Percentiles rank a stretch among this genome's conserved stretches.
Evolutionary conservation across 2,888 invertebrate species (phyloP).

Genomic region (Acleris holmiana): DNA sequence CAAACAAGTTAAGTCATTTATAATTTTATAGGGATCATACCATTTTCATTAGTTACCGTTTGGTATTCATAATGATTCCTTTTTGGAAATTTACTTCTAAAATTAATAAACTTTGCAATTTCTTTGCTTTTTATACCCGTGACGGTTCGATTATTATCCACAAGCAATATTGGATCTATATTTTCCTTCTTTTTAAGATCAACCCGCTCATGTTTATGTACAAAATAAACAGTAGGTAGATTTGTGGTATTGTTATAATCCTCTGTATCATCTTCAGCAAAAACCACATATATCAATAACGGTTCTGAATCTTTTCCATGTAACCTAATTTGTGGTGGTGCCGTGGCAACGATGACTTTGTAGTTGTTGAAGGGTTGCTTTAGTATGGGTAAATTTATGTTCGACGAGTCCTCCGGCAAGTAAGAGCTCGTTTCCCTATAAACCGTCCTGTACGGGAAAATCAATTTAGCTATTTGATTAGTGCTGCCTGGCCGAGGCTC

Average conservation of each 20-base stretch:
- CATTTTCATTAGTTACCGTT: not conserved
- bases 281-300: slow-evolving; percentile 65
- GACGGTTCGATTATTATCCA: slow-evolving; percentile 70
- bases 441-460: not conserved
- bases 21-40: not conserved
- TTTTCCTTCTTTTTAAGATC: slow-evolving; percentile 44
- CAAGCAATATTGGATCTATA: slow-evolving; percentile 61
- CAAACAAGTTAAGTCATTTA: too few species aligned
- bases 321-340: slow-evolving; percentile 62
- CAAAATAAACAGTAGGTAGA: slow-evolving; percentile 68
- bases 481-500: slow-evolving; percentile 50
- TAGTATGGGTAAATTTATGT: slow-evolving; percentile 62
- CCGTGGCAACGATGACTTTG: slow-evolving; percentile 68
- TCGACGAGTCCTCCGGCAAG: slow-evolving; percentile 32
- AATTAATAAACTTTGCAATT: slow-evolving; percentile 62
- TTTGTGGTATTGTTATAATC: slow-evolving; percentile 45
- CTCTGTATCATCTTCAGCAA: slow-evolving; percentile 53
- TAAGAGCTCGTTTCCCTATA: not conserved
- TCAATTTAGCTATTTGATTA: slow-evolving; percentile 60
- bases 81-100: slow-evolving; percentile 62
- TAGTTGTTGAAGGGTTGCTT: slow-evolving; percentile 60
- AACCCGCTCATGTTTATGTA: slow-evolving; percentile 48
- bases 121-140: slow-evolving; percentile 69
- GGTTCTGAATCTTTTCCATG: slow-evolving; percentile 49
- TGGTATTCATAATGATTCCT: slow-evolving; percentile 39